Percentiles rank a stretch among this genome's conserved stretches.
These are phyloP conservation scores for Anniella stebbinsi DNA, from an alignment of 2,797 vertebrate genomes.

Conservation along the genomic window DNA sequence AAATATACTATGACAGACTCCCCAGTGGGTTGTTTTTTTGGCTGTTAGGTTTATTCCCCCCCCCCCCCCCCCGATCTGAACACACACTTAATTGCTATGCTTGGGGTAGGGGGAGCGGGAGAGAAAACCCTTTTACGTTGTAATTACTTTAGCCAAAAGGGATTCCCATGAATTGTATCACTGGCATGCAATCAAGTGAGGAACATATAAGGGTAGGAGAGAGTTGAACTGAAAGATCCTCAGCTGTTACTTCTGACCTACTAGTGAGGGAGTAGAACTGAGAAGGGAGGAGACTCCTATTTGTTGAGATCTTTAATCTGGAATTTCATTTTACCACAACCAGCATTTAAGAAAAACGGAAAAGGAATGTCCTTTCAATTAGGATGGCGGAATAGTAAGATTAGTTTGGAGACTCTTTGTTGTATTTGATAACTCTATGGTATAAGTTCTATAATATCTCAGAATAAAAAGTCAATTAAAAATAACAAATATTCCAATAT, in stretches of 20 bases:
- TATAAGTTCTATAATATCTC: neutral
- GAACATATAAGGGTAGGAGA: neutral
- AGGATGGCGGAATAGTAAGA: neutral
- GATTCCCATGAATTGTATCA: neutral
- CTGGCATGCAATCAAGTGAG: neutral
- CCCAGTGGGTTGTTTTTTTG: too few relatives aligned
- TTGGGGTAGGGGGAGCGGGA: too few relatives aligned
- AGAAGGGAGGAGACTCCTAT: too few relatives aligned
- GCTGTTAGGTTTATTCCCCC: too few relatives aligned
- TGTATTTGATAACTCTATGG: neutral
- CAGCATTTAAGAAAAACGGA: neutral
- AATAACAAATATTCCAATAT: neutral
- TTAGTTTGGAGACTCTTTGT: neutral
- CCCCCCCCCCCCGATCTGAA: too few relatives aligned
- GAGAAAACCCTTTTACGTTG: neutral
- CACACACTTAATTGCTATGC: too few relatives aligned
- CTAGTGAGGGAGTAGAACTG: too few relatives aligned
- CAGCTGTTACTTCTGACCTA: neutral
- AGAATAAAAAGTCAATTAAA: neutral
- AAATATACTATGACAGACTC: too few relatives aligned
- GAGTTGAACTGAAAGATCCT: neutral
- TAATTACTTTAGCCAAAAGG: neutral
- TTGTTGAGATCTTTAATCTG: neutral
- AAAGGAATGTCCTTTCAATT: neutral
- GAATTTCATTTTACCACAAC: neutral